Evolutionary conservation across 2,888 invertebrate genomes (phyloP), one percentile per base, ranked within the genome.

Genomic region (Parthenolecanium corni): DNA sequence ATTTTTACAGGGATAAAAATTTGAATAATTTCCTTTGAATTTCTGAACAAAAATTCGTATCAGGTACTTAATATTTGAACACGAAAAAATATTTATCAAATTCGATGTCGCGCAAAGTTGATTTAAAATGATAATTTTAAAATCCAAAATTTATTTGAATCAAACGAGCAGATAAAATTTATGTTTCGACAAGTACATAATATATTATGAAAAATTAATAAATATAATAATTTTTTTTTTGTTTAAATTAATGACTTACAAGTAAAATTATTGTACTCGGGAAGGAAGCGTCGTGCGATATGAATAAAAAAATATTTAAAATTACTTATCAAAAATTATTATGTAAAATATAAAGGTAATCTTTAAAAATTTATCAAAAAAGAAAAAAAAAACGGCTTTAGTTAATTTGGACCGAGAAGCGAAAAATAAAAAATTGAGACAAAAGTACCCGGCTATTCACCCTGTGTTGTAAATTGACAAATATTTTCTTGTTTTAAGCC

Each of bases 241-340:
- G n/a, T n/a, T n/a, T 18, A 58, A 58, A 3, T 31, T 31, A 24
- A 47, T 58, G 23, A 36, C 25, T 20, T 38, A 46, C 9, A 31
- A 52, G 25, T 4, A 20, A n/a, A 38, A 16, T 61, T 49, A 21
- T 46, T 21, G 24, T 61, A 61, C 21, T 49, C 38, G 40, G 49
- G 38, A 49, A 58, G 47, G 21, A 61, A 61, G 61, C 61, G 61
- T 61, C 49, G 61, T 61, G 61, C 61, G 24, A 61, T 61, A 38
- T 49, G 20, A 31, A 38, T 38, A 38, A 42, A 20, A 21, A 31
- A 31, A 31, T 31, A 31, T 6, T 31, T n/a, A n/a, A n/a, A 9
- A 31, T 31, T 6, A 31, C 31, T 31, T 31, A 31, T 40, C 40
- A 40, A 54, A 54, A 44, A 54, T 21, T 6, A 31, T 9, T 6